Evolutionary conservation across 2,888 invertebrate genomes (phyloP).

Genomic region (Agrypnus murinus): DNA sequence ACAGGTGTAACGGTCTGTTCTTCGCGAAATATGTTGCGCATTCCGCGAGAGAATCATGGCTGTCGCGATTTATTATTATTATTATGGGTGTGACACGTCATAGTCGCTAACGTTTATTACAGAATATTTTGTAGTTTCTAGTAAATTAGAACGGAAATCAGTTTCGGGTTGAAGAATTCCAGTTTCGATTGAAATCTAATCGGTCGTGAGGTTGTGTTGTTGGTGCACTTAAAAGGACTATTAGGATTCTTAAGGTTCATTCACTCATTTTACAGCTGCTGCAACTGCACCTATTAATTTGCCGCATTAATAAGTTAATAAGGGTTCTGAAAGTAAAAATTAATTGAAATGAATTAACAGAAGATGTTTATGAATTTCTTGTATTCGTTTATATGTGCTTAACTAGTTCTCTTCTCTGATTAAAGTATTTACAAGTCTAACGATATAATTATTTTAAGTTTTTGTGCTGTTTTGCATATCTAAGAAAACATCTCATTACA

Average conservation of each 20-base stretch:
- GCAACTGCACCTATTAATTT: conserved; percentile 13
- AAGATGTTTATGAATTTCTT: conserved; percentile 19
- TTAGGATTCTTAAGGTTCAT: neutral
- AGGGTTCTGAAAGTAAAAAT: conserved; percentile 13
- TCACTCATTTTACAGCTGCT: conserved; percentile 12
- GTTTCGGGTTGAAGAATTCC: conserved; percentile 4
- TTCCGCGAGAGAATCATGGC: conserved; percentile 53
- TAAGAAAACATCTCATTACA: conserved; percentile 22
- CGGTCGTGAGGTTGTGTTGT: no score
- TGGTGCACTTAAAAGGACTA: no score
- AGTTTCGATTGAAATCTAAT: no score
- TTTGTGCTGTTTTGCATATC: conserved; percentile 28
- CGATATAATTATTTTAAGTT: conserved; percentile 19
- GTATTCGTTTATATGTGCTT: neutral
- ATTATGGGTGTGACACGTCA: conserved; percentile 52
- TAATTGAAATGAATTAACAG: conserved; percentile 20
- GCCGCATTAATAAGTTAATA: conserved; percentile 15
- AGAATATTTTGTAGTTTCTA: conserved; percentile 18
- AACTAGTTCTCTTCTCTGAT: conserved; percentile 7
- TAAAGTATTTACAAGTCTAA: conserved; percentile 17
- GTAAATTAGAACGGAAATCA: conserved; percentile 25
- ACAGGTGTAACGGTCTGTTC: conserved; percentile 55
- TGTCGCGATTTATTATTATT: conserved; percentile 55
- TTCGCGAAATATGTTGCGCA: conserved; percentile 52
- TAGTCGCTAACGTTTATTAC: conserved; percentile 20